Evolutionary conservation across 2,797 vertebrate genomes (phyloP), one percentile per base, ranked within the genome.

Genomic region (Iguana delicatissima): DNA sequence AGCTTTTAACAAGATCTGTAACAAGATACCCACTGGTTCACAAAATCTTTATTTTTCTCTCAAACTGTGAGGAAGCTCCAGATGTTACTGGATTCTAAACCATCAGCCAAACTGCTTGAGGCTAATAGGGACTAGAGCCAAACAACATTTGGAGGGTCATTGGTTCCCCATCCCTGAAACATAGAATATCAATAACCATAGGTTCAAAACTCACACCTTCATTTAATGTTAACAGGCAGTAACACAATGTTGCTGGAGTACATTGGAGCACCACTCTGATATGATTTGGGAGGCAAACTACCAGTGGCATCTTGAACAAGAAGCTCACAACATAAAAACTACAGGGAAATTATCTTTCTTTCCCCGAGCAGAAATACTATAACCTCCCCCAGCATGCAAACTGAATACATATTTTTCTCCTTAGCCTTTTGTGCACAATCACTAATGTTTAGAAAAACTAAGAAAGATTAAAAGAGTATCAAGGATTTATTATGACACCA

Each of bases 401-500:
- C 29, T 9, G 5, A n/a, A 67, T 50, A 32, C 3, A 6, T n/a
- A 50, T 64, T 10, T 50, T 6, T n/a, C 24, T 3, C 8, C 59
- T 52, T 52, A 74, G 24, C 12, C 57, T 5, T 10, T 50, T 80
- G 86, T 20, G 55, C 26, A 80, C 46, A 67, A 14, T 80, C 29
- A 8, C 62, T 38, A 52, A 38, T 18, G 24, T 52, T 35, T 57
- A 82, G 85, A 85, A 38, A 80, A 52, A 82, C 85, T 26, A 85
- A 64, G 7, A 29, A 82, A 88, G 59, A 77, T 35, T 82, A 92
- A 85, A 57, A 89, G 2, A 89, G 86, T 79, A 73, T 35, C 7
- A 92, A 86, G 82, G 22, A 62, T 59, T 82, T 92, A 92, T 90
- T 90, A 91, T 12, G 87, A 92, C 38, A 86, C 14, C 69, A 84